Evolutionary conservation across 2,888 invertebrate species (phyloP).

Genomic region (Pyrochroa serraticornis): DNA sequence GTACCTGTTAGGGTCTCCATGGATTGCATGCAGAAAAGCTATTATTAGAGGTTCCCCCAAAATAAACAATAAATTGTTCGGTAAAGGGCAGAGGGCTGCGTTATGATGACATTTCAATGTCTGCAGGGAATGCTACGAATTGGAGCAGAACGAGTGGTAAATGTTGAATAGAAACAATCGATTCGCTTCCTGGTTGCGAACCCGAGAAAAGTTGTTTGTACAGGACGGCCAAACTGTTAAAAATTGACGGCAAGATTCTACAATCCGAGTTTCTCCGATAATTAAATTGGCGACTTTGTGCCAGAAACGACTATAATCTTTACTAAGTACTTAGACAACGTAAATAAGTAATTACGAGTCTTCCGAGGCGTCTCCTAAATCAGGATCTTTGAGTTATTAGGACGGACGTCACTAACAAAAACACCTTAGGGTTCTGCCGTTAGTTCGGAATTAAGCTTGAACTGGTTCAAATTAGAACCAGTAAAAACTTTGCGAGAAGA

Average conservation of each 20-base stretch:
- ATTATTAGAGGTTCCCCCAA: constrained; percentile 10
- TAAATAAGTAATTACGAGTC: too few relatives aligned
- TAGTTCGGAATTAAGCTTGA: constrained; percentile 4
- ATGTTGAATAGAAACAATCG: constrained; percentile 20
- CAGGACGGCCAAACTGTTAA: too few relatives aligned
- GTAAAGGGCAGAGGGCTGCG: constrained; percentile 12
- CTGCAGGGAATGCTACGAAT: constrained; percentile 14
- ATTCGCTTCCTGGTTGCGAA: background rate
- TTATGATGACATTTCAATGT: constrained; percentile 20
- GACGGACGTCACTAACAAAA: too few relatives aligned
- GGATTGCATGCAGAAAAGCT: constrained; percentile 15
- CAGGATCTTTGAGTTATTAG: too few relatives aligned
- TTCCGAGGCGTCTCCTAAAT: too few relatives aligned
- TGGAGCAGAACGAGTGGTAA: constrained; percentile 11
- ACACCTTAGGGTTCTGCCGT: too few relatives aligned
- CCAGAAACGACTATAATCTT: too few relatives aligned
- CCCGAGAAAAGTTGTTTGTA: too few relatives aligned
- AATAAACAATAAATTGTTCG: constrained; percentile 15
- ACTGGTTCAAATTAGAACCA: constrained; percentile 4
- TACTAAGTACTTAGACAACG: too few relatives aligned
- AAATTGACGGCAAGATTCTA: too few relatives aligned
- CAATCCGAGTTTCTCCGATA: too few relatives aligned
- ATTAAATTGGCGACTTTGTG: too few relatives aligned
- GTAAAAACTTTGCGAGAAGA: constrained; percentile 7
- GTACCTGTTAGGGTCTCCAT: constrained; percentile 13